Percentiles rank a stretch among this genome's conserved stretches.
Evolutionary conservation across 1,140 invertebrate species (phyloP).

Genomic region (Meteorus sp.): DNA sequence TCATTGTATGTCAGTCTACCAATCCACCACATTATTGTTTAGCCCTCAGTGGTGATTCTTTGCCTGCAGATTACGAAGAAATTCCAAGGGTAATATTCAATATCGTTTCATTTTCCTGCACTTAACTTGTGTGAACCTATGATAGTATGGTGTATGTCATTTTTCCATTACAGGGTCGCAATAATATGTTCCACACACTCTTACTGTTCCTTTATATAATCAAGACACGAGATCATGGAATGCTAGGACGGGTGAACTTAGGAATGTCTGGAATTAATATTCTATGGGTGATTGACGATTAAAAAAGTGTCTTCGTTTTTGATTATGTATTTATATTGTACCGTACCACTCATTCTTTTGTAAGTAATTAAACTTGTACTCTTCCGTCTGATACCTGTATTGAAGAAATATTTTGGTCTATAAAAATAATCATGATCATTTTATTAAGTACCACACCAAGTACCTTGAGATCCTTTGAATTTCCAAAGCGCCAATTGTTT

Average conservation of each 20-base stretch:
- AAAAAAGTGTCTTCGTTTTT: slow-evolving; percentile 25
- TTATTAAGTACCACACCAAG: too few species aligned
- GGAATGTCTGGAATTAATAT: slow-evolving; percentile 79
- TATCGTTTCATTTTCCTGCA: too few species aligned
- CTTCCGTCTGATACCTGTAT: too few species aligned
- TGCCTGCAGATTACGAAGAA: slow-evolving; percentile 55
- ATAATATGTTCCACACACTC: slow-evolving; percentile 81
- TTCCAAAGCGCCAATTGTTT: too few species aligned
- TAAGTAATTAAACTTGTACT: too few species aligned
- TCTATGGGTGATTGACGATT: slow-evolving; percentile 71
- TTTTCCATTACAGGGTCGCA: slow-evolving; percentile 68
- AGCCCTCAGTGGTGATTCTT: slow-evolving; percentile 64
- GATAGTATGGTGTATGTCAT: background rate
- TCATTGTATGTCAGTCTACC: slow-evolving; percentile 63
- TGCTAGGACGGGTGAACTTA: slow-evolving; percentile 76
- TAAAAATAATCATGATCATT: too few species aligned
- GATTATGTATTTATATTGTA: background rate
- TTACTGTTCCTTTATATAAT: slow-evolving; percentile 78
- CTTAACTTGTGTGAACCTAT: too few species aligned
- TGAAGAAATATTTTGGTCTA: too few species aligned
- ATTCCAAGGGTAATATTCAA: slow-evolving; percentile 66
- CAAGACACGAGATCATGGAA: slow-evolving; percentile 73
- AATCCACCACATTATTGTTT: slow-evolving; percentile 77
- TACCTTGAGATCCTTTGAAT: too few species aligned
- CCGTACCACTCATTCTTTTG: background rate